Base-by-base conservation (phyloP, 2,888 invertebrate genomes). In the Oegoconia quadripuncta region DNA sequence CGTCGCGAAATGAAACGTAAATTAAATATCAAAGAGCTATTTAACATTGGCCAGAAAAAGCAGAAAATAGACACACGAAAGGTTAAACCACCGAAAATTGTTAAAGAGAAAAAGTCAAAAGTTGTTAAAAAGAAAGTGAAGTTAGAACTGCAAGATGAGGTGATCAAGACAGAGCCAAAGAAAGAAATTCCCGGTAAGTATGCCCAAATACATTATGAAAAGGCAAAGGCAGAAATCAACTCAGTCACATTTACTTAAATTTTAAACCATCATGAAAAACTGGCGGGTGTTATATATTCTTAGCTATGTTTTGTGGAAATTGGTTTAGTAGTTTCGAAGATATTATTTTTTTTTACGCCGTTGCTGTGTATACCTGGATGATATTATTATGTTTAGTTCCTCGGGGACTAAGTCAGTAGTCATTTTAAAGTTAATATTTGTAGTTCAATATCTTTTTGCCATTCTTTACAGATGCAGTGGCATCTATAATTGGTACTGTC, bases 1-100 rank as follows among this genome's bases (percentile, higher is more conserved):
- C 81, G 93, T 1, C 84, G 93, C 3, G 92, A 92, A 59, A 91
- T 89, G 64, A 93, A 93, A 69, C 76, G 93, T 3, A 93, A 93
- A 58, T 73, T 93, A 23, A 92, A 91, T 46, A 91, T 93, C 0
- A 91, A 91, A 55, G 91, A 91, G 50, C 82, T 93, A 51, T 93
- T 93, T 59, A 89, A 89, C 51, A 89, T 89, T 34, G 89, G 89
- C 16, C 88, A 89, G 43, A 89, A 89, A 54, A 83, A 70, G 43
- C 49, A 56, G 9, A 72, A 68, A 43, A 65, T 65, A 20, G 58
- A 53, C 9, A 64, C 58, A 7, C 47, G 57, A 1, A 58, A 58
- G 7, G 65, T 65, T 14, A 59, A 53, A 15, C 14, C 37, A 4
- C 42, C 34, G 14, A 72, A 41, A 14, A 29, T 41, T 1, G 44